A percentile compares a stretch with the other conserved stretches of the same genome.
Evolutionary conservation across 2,797 vertebrate genomes (phyloP).

Genomic region (Odontamblyopus lacepedii): DNA sequence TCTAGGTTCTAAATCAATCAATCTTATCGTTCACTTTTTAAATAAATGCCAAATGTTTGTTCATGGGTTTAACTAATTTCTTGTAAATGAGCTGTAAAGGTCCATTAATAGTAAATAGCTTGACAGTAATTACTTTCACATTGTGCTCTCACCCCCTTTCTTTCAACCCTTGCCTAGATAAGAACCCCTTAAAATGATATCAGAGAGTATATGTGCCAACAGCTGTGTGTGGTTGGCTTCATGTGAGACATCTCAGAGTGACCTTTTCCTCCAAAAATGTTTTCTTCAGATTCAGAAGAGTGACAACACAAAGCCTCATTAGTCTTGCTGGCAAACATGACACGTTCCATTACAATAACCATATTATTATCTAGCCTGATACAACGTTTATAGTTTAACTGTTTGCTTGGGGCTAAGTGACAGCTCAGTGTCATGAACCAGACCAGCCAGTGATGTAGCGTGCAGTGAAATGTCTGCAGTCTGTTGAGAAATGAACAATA

Average conservation of each 20-base stretch:
- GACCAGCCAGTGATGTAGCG: constrained; percentile 27
- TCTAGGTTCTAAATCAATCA: background rate
- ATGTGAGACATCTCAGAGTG: constrained; percentile 32
- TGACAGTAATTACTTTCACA: constrained; percentile 66
- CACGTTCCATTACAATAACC: constrained; percentile 53
- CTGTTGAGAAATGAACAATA: constrained; percentile 29
- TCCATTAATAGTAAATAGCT: constrained; percentile 61
- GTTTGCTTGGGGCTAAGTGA: constrained; percentile 28
- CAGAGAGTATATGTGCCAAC: constrained; percentile 10
- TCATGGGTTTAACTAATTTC: constrained; percentile 42
- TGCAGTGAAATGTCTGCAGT: constrained; percentile 20
- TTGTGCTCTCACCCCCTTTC: constrained; percentile 39
- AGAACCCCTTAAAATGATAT: constrained; percentile 25
- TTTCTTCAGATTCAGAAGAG: constrained; percentile 33
- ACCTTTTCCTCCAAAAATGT: constrained; percentile 62
- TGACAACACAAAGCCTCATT: constrained; percentile 59
- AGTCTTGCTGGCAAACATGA: constrained; percentile 49
- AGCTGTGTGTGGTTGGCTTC: constrained; percentile 18
- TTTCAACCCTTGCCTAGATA: constrained; percentile 41
- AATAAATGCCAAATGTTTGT: constrained; percentile 31
- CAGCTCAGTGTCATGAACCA: constrained; percentile 39
- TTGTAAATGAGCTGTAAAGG: constrained; percentile 52
- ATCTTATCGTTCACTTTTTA: background rate
- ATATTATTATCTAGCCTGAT: constrained; percentile 35
- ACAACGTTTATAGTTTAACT: constrained; percentile 32